These are phyloP conservation scores for Telmatochromis sp. DNA, from an alignment of 2,113 vertebrate species.

Conservation along the genomic window DNA sequence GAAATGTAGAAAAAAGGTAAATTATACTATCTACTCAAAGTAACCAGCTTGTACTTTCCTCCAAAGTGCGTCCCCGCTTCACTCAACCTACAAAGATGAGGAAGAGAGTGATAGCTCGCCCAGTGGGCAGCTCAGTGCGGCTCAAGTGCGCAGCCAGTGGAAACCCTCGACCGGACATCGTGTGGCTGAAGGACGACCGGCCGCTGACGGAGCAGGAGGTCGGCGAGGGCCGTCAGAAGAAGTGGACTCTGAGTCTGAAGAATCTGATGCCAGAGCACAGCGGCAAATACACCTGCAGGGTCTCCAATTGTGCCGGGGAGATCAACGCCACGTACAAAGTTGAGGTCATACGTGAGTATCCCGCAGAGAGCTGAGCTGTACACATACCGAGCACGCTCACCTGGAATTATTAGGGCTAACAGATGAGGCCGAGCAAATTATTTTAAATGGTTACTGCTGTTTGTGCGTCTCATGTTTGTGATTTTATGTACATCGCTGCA, in stretches of 20 bases:
- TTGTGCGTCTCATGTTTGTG: not conserved
- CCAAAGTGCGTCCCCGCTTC: conserved; percentile 88
- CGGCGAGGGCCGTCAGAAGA: conserved; percentile 85
- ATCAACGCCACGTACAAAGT: conserved; percentile 98
- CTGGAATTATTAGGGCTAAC: not conserved
- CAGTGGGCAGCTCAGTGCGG: conserved; percentile 90
- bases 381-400: not conserved
- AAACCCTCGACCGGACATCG: conserved; percentile 87
- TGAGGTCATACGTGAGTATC: conserved; percentile 96
- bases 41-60: not conserved
- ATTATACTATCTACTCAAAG: not conserved
- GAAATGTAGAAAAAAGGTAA: not conserved
- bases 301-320: conserved; percentile 88
- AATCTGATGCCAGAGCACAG: conserved; percentile 89
- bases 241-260: conserved; percentile 92
- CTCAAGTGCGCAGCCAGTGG: conserved; percentile 93
- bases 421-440: not conserved
- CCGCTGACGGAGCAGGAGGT: conserved; percentile 80
- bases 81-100: conserved; percentile 96
- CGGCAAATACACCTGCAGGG: conserved; percentile 93
- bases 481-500: not conserved
- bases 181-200: conserved; percentile 91
- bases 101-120: conserved; percentile 89
- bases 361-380: not conserved
- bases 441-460: not conserved